Evolutionary conservation across 2,888 invertebrate species (phyloP).

Genomic region (Erannis defoliaria): DNA sequence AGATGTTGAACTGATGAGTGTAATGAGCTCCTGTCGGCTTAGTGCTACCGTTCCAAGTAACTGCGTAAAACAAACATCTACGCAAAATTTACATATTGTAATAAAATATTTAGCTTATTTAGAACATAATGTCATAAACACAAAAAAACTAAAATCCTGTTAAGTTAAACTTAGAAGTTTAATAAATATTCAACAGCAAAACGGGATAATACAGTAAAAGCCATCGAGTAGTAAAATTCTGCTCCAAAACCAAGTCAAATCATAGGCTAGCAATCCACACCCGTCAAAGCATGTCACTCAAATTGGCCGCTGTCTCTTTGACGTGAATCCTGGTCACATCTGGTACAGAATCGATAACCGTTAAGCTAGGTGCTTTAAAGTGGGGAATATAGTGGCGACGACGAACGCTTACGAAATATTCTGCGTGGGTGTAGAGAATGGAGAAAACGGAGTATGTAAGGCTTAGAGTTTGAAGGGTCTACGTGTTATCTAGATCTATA

Average conservation of each 20-base stretch:
- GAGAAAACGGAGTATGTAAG: neutral
- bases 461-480: neutral
- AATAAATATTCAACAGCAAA: no score
- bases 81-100: no score
- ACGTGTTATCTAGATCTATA: neutral
- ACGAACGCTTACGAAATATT: slow-evolving; percentile 26
- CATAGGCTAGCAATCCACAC: neutral
- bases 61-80: no score
- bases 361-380: slow-evolving; percentile 37
- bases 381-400: slow-evolving; percentile 28
- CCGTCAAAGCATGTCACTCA: slow-evolving; percentile 8
- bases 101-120: no score
- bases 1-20: no score
- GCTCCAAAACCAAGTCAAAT: neutral
- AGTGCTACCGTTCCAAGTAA: no score
- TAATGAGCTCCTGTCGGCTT: no score
- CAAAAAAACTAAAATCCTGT: no score
- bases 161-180: no score
- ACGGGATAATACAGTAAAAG: no score
- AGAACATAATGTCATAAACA: no score
- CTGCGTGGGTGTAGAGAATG: slow-evolving; percentile 4
- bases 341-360: slow-evolving; percentile 42
- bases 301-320: slow-evolving; percentile 13
- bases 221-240: no score
- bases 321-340: slow-evolving; percentile 34